Evolutionary conservation across 2,888 invertebrate species (phyloP).

Genomic region (Asteroscopus sphinx): DNA sequence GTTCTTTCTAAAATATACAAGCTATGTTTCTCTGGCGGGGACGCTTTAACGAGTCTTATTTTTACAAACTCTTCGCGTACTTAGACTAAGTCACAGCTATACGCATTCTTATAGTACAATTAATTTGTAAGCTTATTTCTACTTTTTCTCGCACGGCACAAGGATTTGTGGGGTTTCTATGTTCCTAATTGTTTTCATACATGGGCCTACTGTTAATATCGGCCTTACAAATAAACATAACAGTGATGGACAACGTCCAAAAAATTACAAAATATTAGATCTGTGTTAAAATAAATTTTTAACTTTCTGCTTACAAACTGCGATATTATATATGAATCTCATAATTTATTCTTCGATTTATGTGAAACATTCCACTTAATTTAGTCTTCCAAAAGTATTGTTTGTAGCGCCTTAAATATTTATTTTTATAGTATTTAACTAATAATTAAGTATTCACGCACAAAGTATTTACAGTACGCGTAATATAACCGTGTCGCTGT

Average conservation of each 20-base stretch:
- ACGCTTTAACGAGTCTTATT: conserved; percentile 42
- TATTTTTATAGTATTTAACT: conserved; percentile 48
- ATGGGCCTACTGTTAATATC: conserved; percentile 49
- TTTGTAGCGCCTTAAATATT: conserved; percentile 49
- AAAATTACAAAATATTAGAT: conserved; percentile 37
- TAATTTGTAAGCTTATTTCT: conserved; percentile 72
- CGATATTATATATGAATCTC: conserved; percentile 48
- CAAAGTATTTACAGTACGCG: conserved; percentile 51
- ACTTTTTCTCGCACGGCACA: conserved; percentile 61
- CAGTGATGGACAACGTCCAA: conserved; percentile 22
- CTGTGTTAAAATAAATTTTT: conserved; percentile 28
- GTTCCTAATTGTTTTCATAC: conserved; percentile 57
- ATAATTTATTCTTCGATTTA: conserved; percentile 38
- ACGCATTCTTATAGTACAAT: conserved; percentile 79
- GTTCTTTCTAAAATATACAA: background rate
- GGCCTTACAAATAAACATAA: conserved; percentile 37
- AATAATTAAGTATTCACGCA: conserved; percentile 47
- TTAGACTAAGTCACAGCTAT: conserved; percentile 71
- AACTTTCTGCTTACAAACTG: conserved; percentile 33
- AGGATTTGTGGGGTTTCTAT: conserved; percentile 62
- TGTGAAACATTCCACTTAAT: conserved; percentile 59
- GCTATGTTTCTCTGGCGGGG: conserved; percentile 30
- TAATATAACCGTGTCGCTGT: too few relatives aligned
- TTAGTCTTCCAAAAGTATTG: conserved; percentile 60
- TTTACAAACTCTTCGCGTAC: conserved; percentile 55